A percentile compares a stretch with the other conserved stretches of the same genome.
These are phyloP conservation scores for Halictus ligatus DNA, from an alignment of 2,888 invertebrate genomes.

Conservation along the genomic window DNA sequence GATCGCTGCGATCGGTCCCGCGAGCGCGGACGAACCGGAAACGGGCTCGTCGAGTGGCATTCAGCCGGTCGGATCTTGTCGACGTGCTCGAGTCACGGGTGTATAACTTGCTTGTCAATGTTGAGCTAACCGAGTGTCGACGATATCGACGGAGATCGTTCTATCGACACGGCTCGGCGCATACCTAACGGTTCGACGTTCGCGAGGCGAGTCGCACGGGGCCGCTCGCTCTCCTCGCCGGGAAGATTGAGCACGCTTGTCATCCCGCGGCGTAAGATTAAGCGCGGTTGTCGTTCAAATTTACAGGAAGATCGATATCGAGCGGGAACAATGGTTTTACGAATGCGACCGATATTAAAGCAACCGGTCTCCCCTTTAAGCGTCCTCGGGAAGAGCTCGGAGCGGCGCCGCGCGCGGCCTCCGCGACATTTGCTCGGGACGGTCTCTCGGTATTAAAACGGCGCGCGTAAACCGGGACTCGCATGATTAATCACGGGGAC, in stretches of 20 bases:
- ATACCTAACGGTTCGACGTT: slow-evolving; percentile 55
- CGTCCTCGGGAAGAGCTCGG: slow-evolving; percentile 32
- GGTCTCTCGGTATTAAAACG: slow-evolving; percentile 43
- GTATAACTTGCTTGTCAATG: slow-evolving; percentile 64
- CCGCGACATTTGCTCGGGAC: slow-evolving; percentile 54
- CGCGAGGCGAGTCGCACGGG: neutral
- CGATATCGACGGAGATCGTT: slow-evolving; percentile 60
- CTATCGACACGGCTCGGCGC: slow-evolving; percentile 43
- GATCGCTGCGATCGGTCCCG: neutral
- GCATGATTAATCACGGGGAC: slow-evolving; percentile 64
- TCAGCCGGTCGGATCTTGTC: slow-evolving; percentile 11
- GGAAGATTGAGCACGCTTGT: slow-evolving; percentile 68
- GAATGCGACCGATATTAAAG: slow-evolving; percentile 67
- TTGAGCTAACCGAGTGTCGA: slow-evolving; percentile 61
- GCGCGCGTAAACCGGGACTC: slow-evolving; percentile 55
- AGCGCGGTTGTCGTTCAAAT: slow-evolving; percentile 66
- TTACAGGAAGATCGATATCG: slow-evolving; percentile 71
- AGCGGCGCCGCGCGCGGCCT: slow-evolving; percentile 11
- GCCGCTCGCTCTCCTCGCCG: slow-evolving; percentile 18
- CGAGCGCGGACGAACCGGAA: neutral
- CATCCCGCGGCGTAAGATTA: slow-evolving; percentile 68
- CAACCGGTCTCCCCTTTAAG: slow-evolving; percentile 37
- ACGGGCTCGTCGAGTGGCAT: slow-evolving; percentile 18
- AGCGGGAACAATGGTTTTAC: slow-evolving; percentile 61
- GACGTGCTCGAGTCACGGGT: slow-evolving; percentile 50